phyloP scores from a whole-genome alignment of 2,113 vertebrate species.

The Xyrauchen texanus region DNA sequence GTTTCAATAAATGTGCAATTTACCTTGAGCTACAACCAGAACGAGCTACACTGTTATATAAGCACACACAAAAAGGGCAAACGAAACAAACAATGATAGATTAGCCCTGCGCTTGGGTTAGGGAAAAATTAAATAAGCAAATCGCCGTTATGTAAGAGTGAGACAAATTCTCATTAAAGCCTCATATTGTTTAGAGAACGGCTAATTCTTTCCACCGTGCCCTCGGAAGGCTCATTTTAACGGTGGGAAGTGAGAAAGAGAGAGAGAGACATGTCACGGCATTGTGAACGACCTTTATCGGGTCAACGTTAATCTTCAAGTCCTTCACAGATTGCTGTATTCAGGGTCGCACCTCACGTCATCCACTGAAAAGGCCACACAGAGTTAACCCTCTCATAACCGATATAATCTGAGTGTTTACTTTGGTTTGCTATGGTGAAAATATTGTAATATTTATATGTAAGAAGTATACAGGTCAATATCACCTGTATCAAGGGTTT shows the following conservation, averaged over 20 bases:
- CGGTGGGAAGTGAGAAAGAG: background rate
- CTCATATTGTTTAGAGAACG: conserved; percentile 14
- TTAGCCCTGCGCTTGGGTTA: background rate
- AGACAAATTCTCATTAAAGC: conserved; percentile 13
- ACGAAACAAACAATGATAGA: background rate
- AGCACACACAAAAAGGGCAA: background rate
- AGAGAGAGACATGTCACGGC: conserved; percentile 35
- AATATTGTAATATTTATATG: no score
- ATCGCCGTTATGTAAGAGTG: background rate
- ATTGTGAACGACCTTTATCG: conserved; percentile 49
- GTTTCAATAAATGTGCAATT: background rate
- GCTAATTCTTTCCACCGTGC: background rate
- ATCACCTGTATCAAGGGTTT: no score
- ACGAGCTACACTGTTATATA: background rate
- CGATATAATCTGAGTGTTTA: no score
- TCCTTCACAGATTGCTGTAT: conserved; percentile 46
- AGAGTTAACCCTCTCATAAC: conserved; percentile 4
- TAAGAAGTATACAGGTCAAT: no score
- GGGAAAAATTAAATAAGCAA: conserved; percentile 33
- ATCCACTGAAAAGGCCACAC: conserved; percentile 17
- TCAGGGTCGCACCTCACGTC: conserved; percentile 43
- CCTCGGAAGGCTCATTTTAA: background rate
- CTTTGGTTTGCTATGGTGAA: no score
- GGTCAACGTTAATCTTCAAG: conserved; percentile 43
- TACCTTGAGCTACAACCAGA: no score